These are phyloP conservation scores for Turdus rufiventris DNA, from an alignment of 2,113 vertebrate species.

Conservation along the genomic window DNA sequence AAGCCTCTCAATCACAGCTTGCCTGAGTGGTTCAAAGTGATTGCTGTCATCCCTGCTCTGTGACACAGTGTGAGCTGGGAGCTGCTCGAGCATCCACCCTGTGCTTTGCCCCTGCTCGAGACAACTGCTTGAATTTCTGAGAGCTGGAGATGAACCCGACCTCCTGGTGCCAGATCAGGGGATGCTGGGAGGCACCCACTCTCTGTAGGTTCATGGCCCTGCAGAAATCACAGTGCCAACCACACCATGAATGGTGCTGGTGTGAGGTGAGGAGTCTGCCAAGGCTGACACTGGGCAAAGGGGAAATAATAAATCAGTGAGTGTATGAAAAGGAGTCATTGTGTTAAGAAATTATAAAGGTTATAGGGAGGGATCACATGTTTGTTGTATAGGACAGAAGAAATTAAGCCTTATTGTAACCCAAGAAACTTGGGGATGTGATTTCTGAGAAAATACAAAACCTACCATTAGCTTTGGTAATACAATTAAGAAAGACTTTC, in stretches of 20 bases:
- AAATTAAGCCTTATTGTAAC: background rate
- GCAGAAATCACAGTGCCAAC: background rate
- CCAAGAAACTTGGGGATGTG: background rate
- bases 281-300: background rate
- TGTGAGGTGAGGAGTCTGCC: background rate
- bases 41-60: rapidly evolving
- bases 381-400: background rate
- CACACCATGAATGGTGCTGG: background rate
- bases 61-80: background rate
- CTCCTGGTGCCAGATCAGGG: background rate
- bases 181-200: background rate
- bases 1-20: background rate
- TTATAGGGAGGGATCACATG: background rate
- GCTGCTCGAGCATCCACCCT: rapidly evolving
- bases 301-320: background rate
- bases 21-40: background rate
- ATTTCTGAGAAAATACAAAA: background rate
- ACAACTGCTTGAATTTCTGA: background rate
- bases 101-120: background rate
- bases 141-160: background rate
- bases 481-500: background rate
- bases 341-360: background rate
- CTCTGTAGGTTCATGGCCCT: background rate
- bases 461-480: background rate
- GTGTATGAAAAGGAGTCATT: background rate